These are phyloP conservation scores for Chironomus striatipennis DNA, from an alignment of 1,140 invertebrate species.

Conservation along the genomic window DNA sequence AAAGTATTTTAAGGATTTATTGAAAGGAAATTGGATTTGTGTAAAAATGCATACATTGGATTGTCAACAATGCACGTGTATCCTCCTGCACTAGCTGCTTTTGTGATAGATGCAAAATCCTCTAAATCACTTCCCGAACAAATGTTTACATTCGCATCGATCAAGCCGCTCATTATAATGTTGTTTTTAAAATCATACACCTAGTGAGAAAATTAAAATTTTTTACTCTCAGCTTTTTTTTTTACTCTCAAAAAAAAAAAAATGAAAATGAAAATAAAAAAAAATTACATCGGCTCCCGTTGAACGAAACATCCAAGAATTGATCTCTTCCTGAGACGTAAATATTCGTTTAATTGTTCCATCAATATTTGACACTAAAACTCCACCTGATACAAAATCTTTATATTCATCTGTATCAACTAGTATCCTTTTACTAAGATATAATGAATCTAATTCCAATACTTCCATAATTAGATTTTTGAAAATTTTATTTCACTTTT, in stretches of 20 bases:
- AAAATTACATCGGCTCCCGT: slow-evolving; percentile 34
- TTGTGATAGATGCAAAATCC: slow-evolving; percentile 58
- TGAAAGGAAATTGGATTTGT: not conserved
- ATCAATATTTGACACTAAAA: slow-evolving; percentile 34
- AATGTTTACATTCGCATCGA: slow-evolving; percentile 84
- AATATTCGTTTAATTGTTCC: slow-evolving; percentile 35
- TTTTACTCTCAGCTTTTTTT: not conserved
- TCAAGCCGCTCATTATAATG: slow-evolving; percentile 67
- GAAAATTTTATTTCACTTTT: not conserved
- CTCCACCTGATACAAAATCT: slow-evolving; percentile 33
- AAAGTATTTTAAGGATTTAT: slow-evolving; percentile 25
- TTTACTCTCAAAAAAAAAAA: not conserved
- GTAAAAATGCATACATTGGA: slow-evolving; percentile 49
- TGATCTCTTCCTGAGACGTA: slow-evolving; percentile 33
- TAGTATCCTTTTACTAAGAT: slow-evolving; percentile 37
- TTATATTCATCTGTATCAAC: slow-evolving; percentile 28
- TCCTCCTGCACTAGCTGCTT: slow-evolving; percentile 61
- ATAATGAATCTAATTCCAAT: slow-evolving; percentile 36
- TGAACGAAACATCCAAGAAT: slow-evolving; percentile 36
- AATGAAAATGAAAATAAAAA: not conserved
- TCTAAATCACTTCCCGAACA: slow-evolving; percentile 69
- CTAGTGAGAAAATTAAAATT: slow-evolving; percentile 31
- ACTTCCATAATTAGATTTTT: not conserved
- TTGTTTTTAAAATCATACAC: slow-evolving; percentile 50
- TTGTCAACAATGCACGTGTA: slow-evolving; percentile 66